These are phyloP conservation scores for Schrankia costaestrigalis DNA, from an alignment of 2,888 invertebrate species.

Conservation along the genomic window DNA sequence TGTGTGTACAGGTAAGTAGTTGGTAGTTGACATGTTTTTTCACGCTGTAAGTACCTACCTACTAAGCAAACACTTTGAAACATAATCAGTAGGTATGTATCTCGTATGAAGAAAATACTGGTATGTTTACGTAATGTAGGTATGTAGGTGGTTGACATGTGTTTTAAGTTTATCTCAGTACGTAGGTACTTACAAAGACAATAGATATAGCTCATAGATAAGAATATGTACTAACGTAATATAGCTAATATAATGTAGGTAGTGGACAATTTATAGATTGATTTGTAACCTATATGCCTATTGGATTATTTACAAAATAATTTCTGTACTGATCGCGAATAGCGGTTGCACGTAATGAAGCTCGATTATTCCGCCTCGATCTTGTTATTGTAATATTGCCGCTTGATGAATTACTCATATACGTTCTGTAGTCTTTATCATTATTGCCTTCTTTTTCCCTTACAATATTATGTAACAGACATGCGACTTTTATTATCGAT, in stretches of 20 bases:
- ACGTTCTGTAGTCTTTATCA: no score
- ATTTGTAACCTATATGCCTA: not conserved
- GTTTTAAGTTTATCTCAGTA: no score
- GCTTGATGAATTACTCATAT: not conserved
- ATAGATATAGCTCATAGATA: no score
- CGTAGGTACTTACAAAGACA: no score
- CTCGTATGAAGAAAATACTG: not conserved
- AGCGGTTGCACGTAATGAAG: constrained; percentile 5
- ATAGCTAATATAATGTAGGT: no score
- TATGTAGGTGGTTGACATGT: no score
- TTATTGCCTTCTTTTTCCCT: constrained; percentile 12
- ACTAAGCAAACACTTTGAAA: no score
- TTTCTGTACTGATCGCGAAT: constrained; percentile 16
- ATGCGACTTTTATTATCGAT: constrained; percentile 8
- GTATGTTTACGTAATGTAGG: not conserved
- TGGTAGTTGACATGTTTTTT: not conserved
- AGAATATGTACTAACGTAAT: no score
- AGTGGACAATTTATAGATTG: not conserved
- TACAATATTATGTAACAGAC: constrained; percentile 12
- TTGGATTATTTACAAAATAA: constrained; percentile 19
- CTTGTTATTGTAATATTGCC: constrained; percentile 10
- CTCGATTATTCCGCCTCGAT: constrained; percentile 13
- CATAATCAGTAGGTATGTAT: no score
- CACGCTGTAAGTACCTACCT: not conserved
- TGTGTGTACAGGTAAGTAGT: not conserved